A percentile compares a stretch with the other conserved stretches of the same genome.
Evolutionary conservation across 2,113 vertebrate genomes (phyloP).

Genomic region (Motacilla alba): DNA sequence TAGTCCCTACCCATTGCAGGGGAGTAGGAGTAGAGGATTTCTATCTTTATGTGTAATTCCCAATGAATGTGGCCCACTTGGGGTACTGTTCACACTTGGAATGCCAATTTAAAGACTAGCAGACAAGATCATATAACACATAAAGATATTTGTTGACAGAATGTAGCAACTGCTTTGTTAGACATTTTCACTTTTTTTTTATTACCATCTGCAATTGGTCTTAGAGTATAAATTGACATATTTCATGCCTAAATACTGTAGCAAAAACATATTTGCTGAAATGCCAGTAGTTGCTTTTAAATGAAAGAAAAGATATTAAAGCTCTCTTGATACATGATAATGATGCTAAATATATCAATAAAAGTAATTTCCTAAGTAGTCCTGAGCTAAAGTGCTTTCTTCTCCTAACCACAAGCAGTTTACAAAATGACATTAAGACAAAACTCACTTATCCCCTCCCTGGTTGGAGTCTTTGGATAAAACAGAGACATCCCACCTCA

Average conservation of each 20-base stretch:
- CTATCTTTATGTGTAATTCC: neutral
- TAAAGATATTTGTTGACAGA: neutral
- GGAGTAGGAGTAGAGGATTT: neutral
- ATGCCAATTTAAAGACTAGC: neutral
- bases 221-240: neutral
- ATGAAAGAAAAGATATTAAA: neutral
- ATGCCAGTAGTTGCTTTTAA: neutral
- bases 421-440: neutral
- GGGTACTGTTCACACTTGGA: neutral
- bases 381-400: slow-evolving; percentile 13
- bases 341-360: slow-evolving; percentile 34
- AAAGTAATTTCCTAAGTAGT: slow-evolving; percentile 39
- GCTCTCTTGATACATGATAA: neutral
- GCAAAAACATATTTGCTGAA: neutral
- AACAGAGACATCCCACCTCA: neutral
- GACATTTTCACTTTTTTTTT: neutral
- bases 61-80: neutral
- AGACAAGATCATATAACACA: neutral
- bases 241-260: neutral
- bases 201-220: neutral
- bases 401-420: slow-evolving; percentile 13
- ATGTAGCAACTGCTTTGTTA: neutral
- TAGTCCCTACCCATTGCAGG: neutral
- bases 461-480: neutral
- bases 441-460: slow-evolving; percentile 19